Evolutionary conservation across 2,888 invertebrate species (phyloP), one percentile per base, ranked within the genome.

Genomic region (Polymixis lichenea): DNA sequence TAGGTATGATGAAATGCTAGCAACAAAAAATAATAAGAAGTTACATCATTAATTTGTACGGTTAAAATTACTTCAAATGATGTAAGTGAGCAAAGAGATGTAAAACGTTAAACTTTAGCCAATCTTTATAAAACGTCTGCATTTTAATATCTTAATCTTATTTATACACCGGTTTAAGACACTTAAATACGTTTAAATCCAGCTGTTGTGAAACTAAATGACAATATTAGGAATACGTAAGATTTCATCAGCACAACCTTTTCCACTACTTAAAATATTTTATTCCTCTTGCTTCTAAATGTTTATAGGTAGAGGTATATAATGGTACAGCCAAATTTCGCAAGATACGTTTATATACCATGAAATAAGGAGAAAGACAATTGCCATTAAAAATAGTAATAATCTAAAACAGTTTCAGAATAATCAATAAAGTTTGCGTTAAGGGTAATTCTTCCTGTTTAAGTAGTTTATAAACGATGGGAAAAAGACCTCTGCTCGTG

Each of bases 131-230:
- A 46, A 53, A 19, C 15, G 19, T 28, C 32, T 60, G 66, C 61
- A 56, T 72, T 68, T 68, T 68, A 77, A 22, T 78, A 68, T 64
- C 72, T 65, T 61, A 78, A 78, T 80, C 71, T 83, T 72, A 78
- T 83, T 77, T 68, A 78, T 65, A 25, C 64, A 65, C 22, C 4
- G 49, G 53, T 71, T 66, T 58, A 43, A 72, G 22, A n/a, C 25
- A 32, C 43, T 75, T 81, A n/a, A 28, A 73, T 56, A 51, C 15
- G 13, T 56, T 66, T 25, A 25, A 58, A 65, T 70, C 28, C 69
- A 61, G 22, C 49, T 64, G 49, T 55, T 67, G 32, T 43, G 28
- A 62, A 61, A 15, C 60, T 51, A 55, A 66, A 58, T 64, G 17
- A 6, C 19, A 28, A 25, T 49, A 15, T 65, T 19, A 25, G 15